phyloP scores from a whole-genome alignment of 1,140 invertebrate species.

The Tetramorium simillimum region DNA sequence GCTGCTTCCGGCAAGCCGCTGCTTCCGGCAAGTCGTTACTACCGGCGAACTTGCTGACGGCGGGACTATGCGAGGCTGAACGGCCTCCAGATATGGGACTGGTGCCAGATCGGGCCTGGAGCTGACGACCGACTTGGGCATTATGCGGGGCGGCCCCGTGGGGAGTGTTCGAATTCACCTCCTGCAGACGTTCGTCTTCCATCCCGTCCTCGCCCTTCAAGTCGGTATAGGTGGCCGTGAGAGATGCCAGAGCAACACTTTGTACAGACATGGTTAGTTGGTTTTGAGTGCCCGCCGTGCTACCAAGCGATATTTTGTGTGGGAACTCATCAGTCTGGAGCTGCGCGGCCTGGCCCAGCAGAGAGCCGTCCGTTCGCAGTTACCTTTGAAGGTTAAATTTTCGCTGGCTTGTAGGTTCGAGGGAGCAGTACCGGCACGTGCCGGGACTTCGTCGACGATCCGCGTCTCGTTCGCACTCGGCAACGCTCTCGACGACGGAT shows the following conservation, averaged over 20 bases:
- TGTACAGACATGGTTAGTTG: constrained; percentile 86
- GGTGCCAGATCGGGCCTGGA: constrained; percentile 73
- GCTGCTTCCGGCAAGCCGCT: too few species aligned
- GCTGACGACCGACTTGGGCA: constrained; percentile 77
- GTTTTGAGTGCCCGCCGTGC: constrained; percentile 83
- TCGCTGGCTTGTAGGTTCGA: constrained; percentile 54
- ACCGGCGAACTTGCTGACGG: constrained; percentile 73
- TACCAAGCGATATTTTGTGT: constrained; percentile 84
- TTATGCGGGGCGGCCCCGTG: constrained; percentile 79
- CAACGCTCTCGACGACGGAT: not conserved
- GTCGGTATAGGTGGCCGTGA: constrained; percentile 93
- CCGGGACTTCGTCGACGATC: not conserved
- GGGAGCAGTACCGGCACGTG: constrained; percentile 40
- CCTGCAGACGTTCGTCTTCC: constrained; percentile 86
- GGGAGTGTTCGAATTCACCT: constrained; percentile 81
- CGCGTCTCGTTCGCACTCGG: too few species aligned
- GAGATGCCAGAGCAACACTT: constrained; percentile 89
- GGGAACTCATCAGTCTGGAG: constrained; percentile 83
- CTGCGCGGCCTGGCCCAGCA: constrained; percentile 46
- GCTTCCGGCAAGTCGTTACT: constrained; percentile 77
- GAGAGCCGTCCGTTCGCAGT: not conserved
- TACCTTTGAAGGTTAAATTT: constrained; percentile 68
- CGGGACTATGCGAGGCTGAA: constrained; percentile 81
- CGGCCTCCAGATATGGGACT: constrained; percentile 79
- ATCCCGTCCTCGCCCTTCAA: constrained; percentile 92